Evolutionary conservation across 2,113 vertebrate genomes (phyloP).

Genomic region (Podarcis cretensis): DNA sequence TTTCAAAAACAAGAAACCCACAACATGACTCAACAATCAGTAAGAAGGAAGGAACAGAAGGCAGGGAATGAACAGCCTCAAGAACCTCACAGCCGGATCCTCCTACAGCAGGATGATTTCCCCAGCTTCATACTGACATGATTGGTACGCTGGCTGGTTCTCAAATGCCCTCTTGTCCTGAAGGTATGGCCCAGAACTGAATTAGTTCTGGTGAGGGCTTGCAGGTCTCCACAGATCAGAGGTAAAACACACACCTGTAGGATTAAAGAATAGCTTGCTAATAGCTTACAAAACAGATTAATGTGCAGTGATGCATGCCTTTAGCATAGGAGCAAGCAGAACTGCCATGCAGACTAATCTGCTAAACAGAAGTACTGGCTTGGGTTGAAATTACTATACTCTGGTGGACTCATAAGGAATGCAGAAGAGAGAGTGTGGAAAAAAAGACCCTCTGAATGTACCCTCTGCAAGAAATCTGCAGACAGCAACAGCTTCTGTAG

Average conservation of each 20-base stretch:
- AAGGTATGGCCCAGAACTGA: neutral
- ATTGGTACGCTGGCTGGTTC: neutral
- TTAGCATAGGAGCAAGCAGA: conserved; percentile 25
- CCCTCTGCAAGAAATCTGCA: conserved; percentile 24
- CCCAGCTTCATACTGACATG: neutral
- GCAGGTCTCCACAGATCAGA: neutral
- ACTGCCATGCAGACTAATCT: conserved; percentile 34
- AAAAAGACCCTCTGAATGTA: conserved; percentile 33
- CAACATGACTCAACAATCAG: rapidly evolving
- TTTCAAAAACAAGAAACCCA: neutral
- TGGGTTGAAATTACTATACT: conserved; percentile 31
- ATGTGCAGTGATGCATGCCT: conserved; percentile 25
- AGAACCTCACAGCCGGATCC: neutral
- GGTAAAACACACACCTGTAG: conserved; percentile 25
- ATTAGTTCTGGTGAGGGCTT: no score
- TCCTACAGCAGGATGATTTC: neutral
- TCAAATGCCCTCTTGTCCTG: neutral
- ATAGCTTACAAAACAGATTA: conserved; percentile 27
- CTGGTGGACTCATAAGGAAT: conserved; percentile 45
- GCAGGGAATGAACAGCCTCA: neutral
- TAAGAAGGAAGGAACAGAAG: neutral
- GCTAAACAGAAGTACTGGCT: conserved; percentile 41
- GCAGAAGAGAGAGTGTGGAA: conserved; percentile 20
- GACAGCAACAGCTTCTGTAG: neutral
- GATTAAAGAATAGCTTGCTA: conserved; percentile 36